Base-by-base conservation (phyloP, 2,888 invertebrate genomes). In the Apodemia mormo region DNA sequence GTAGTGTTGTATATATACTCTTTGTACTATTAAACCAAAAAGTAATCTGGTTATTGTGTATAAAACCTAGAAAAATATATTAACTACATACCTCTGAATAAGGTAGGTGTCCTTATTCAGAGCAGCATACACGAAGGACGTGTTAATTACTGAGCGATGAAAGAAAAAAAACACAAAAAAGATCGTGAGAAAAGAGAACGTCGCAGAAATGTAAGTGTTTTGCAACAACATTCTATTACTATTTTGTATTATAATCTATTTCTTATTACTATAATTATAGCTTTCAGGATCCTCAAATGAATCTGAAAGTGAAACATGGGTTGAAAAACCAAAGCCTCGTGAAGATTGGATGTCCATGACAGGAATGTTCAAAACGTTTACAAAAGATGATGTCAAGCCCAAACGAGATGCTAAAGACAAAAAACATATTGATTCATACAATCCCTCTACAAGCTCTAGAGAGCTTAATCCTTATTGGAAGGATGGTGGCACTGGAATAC, bases 381-480 rank as follows among this genome's bases (percentile, higher is more conserved):
- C 89, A 30, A 92, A 90, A 78, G 86, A 92, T 6, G 92, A 93
- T 65, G 83, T 90, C 8, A 93, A 89, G 76, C 88, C 92, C 30
- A 90, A 94, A 75, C 87, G 89, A 67, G 90, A 94, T 67, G 90
- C 94, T 70, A 92, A 92, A 76, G 85, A 92, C 71, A 94, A 94
- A 77, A 89, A 90, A 74, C 88, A 94, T 75, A 92, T 94, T 70
- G 94, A 95, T 80, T 90, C 94, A 58, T 96, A 96, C 78, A 94
- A 95, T 84, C 96, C 97, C 22, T 95, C 96, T 0, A 95, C 95
- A 74, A 96, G 96, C 83, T 88, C 87, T 1, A 93, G 96, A 79
- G 98, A 99, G 89, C 89, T 98, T 69, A 99, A 99, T 94, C 98
- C 98, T 0, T 97, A 97, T 82, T 98, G 98, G 98, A 98, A 96